These are phyloP conservation scores for Serranus cabrilla DNA, from an alignment of 2,797 vertebrate genomes.

Conservation along the genomic window DNA sequence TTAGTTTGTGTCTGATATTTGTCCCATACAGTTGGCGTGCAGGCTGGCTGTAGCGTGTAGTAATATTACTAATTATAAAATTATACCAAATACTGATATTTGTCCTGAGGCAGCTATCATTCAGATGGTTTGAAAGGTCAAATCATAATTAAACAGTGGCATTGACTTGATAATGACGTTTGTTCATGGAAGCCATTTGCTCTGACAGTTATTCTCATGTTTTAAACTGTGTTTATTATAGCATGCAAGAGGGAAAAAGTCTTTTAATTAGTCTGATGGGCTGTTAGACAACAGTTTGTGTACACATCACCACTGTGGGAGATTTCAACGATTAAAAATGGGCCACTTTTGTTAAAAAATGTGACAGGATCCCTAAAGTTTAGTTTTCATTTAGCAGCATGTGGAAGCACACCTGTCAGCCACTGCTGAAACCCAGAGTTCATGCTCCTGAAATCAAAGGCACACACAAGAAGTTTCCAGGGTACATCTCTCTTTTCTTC, in stretches of 20 bases:
- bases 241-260: constrained; percentile 19
- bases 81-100: neutral
- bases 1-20: too few species aligned
- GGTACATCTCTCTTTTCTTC: neutral
- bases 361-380: constrained; percentile 22
- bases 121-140: constrained; percentile 7
- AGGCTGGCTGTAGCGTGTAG: too few species aligned
- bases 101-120: neutral
- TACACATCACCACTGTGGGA: constrained; percentile 29
- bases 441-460: constrained; percentile 28
- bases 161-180: constrained; percentile 17
- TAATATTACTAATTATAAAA: too few species aligned
- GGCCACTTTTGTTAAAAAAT: constrained; percentile 5
- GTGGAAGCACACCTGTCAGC: constrained; percentile 23
- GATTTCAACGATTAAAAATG: constrained; percentile 13
- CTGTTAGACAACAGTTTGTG: constrained; percentile 26
- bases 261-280: constrained; percentile 23
- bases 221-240: constrained; percentile 10
- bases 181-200: constrained; percentile 13
- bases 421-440: constrained; percentile 19
- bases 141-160: constrained; percentile 13
- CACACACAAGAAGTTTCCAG: neutral
- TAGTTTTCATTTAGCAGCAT: constrained; percentile 35
- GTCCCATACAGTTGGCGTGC: too few species aligned
- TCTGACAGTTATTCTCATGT: constrained; percentile 9